Percentiles rank a stretch among this genome's conserved stretches.
phyloP scores from a whole-genome alignment of 2,113 vertebrate species.

The Micronycteris hirsuta region DNA sequence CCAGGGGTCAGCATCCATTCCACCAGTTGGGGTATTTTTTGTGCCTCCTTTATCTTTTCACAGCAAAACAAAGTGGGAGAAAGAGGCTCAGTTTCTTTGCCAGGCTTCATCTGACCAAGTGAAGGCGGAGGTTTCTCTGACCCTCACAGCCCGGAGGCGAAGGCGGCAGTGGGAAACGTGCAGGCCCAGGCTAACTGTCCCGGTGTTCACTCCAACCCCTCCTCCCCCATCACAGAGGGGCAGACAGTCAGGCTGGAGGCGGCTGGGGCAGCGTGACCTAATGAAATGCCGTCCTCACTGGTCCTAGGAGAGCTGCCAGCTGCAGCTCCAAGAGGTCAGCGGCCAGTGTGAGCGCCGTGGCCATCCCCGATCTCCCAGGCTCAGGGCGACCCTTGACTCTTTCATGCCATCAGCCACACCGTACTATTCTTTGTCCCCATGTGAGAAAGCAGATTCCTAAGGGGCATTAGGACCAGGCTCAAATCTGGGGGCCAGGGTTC shows the following conservation, averaged over 20 bases:
- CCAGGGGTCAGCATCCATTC: neutral
- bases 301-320: conserved; percentile 8
- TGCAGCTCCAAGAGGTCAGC: neutral
- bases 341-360: neutral
- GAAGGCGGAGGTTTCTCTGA: neutral
- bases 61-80: neutral
- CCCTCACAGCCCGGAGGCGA: neutral
- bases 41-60: neutral
- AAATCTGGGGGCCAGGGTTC: neutral
- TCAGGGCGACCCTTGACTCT: neutral
- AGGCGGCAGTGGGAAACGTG: neutral
- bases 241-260: conserved; percentile 31
- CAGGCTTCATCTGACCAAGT: neutral
- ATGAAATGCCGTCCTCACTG: neutral
- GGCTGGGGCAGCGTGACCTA: conserved; percentile 44
- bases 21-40: neutral
- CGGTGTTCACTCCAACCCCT: neutral
- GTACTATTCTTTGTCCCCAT: neutral
- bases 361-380: neutral
- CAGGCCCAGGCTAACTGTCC: neutral
- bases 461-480: neutral
- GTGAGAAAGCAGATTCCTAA: neutral
- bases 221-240: neutral
- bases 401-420: neutral
- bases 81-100: neutral